Evolutionary conservation across 2,797 vertebrate genomes (phyloP).

Genomic region (Geotrypetes seraphini): DNA sequence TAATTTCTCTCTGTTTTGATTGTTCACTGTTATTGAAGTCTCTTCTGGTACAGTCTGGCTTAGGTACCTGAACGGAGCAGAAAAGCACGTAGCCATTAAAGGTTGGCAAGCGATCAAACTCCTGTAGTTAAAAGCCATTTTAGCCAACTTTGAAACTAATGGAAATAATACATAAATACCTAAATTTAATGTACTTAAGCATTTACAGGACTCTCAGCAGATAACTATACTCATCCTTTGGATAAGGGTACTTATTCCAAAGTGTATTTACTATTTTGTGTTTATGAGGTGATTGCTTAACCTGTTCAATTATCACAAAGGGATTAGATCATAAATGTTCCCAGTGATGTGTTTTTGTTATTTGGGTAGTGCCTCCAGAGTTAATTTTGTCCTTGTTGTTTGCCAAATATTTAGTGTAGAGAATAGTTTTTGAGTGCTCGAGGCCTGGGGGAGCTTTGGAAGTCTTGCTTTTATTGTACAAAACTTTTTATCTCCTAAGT

Average conservation of each 20-base stretch:
- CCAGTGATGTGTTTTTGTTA: background rate
- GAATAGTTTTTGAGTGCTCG: background rate
- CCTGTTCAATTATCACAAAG: background rate
- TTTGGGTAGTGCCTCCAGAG: background rate
- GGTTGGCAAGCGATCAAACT: background rate
- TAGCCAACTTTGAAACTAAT: background rate
- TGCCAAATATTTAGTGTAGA: background rate
- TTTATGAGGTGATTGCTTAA: background rate
- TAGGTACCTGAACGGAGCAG: slow-evolving; percentile 60
- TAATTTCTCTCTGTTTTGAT: slow-evolving; percentile 72
- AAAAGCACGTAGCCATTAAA: background rate
- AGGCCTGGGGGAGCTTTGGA: too few relatives aligned
- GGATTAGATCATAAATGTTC: background rate
- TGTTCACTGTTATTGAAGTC: slow-evolving; percentile 36
- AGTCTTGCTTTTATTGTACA: too few relatives aligned
- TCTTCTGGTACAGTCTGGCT: slow-evolving; percentile 46
- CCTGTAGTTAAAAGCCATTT: background rate
- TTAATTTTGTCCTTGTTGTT: background rate
- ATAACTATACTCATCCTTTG: slow-evolving; percentile 3
- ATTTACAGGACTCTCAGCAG: background rate
- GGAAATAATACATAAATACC: background rate
- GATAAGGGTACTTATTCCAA: background rate
- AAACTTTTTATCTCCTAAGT: too few relatives aligned
- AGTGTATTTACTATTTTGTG: background rate
- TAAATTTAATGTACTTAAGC: background rate